Evolutionary conservation across 1,140 invertebrate species (phyloP), one percentile per base, ranked within the genome.

Genomic region (Cherax destructor): DNA sequence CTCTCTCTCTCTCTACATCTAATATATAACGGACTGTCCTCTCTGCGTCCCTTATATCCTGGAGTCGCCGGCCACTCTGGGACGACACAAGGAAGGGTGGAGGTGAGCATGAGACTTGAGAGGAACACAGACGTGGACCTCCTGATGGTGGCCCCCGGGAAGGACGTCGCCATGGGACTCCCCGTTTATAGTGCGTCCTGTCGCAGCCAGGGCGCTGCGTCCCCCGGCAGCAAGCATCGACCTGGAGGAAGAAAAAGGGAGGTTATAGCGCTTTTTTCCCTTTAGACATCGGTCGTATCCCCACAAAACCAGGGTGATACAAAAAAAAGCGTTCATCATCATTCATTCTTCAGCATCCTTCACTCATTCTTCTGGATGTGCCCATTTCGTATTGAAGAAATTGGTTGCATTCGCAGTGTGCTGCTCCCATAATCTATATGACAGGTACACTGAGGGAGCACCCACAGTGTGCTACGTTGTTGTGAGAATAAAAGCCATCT

Each of bases 71-170:
- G 3, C 47, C 4, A 24, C 13, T 18, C 50, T 86, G 6, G 65
- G 13, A 6, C 21, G 41, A 30, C 13, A 86, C 3, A 16, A 6
- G 7, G 47, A 24, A 24, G 84, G 84, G 49, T 72, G 84, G 6
- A 52, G 65, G 74, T 72, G 84, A 16, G 65, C 4, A 21, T 18
- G 69, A 13, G 69, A 74, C n/a, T 76, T 72, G 18, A 86, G 84
- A 16, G 84, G 84, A 47, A 76, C 69, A 21, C 84, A 86, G 30
- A 86, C 84, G 69, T 86, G 84, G 5, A 86, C 84, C 49, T 86
- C 84, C 69, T 86, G 84, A 10, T 83, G 80, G 7, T 41, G 76
- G 4, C 11, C 61, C 4, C 21, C 24, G 11, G 41, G 65, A 16
- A 16, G 61, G 47, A 50, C 41, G 11, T 65, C 83, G 4, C 47